phyloP scores from a whole-genome alignment of 2,888 invertebrate species.

The Dryomyza anilis region DNA sequence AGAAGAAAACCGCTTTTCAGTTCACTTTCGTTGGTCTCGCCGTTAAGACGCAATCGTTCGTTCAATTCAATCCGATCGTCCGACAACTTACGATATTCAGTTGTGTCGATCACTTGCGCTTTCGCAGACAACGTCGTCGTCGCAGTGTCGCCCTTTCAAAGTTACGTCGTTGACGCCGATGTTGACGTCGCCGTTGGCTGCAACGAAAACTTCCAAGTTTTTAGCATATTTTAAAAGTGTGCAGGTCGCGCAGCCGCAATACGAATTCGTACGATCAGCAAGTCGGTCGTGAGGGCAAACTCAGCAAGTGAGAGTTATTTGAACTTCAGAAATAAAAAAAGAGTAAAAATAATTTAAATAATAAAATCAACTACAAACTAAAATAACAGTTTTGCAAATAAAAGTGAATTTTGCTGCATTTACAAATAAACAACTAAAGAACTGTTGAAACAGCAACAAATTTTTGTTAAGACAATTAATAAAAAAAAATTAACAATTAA shows the following conservation, averaged over 20 bases:
- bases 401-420: no score
- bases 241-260: slow-evolving; percentile 57
- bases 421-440: no score
- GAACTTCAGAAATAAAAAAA: no score
- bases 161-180: not conserved
- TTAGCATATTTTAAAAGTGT: slow-evolving; percentile 56
- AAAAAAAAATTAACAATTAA: no score
- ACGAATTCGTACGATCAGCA: slow-evolving; percentile 54
- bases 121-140: not conserved
- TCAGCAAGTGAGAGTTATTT: no score
- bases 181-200: not conserved
- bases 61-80: not conserved
- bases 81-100: not conserved
- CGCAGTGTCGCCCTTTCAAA: not conserved
- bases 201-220: slow-evolving; percentile 37
- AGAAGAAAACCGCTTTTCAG: slow-evolving; percentile 49
- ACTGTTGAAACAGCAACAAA: no score
- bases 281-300: slow-evolving; percentile 50
- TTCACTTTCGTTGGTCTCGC: slow-evolving; percentile 49
- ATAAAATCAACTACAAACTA: no score
- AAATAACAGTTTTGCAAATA: no score
- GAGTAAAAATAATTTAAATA: no score
- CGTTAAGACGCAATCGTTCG: slow-evolving; percentile 38
- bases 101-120: slow-evolving; percentile 13
- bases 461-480: no score